These are phyloP conservation scores for Drosophila diplacantha DNA, from an alignment of 2,888 invertebrate species.

Conservation along the genomic window DNA sequence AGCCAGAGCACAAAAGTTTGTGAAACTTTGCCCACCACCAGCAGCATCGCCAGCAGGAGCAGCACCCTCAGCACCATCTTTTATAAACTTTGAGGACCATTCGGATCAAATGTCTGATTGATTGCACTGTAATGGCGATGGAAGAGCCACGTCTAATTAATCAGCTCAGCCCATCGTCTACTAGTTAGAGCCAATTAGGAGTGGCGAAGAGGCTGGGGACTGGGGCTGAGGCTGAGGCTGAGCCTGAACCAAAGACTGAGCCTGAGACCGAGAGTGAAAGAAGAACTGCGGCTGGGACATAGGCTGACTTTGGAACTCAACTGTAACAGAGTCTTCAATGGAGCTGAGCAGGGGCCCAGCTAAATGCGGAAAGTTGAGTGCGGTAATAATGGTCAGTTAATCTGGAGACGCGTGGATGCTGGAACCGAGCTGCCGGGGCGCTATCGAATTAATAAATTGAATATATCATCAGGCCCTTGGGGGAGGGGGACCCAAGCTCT, in stretches of 20 bases:
- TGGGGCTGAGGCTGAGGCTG: background rate
- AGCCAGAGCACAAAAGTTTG: constrained; percentile 10
- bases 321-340: background rate
- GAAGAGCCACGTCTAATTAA: constrained; percentile 18
- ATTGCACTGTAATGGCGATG: constrained; percentile 9
- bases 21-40: constrained; percentile 1
- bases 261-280: too few species aligned
- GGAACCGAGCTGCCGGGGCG: background rate
- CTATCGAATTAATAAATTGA: constrained; percentile 23
- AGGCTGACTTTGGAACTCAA: background rate
- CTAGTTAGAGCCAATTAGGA: constrained; percentile 16
- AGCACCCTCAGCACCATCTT: constrained; percentile 1
- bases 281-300: background rate
- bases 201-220: background rate
- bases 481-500: background rate
- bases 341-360: background rate
- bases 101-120: constrained; percentile 11
- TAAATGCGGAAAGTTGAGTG: constrained; percentile 9
- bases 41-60: background rate
- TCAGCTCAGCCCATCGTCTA: constrained; percentile 15
- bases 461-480: constrained; percentile 21
- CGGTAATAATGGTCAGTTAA: constrained; percentile 15
- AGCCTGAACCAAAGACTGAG: background rate
- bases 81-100: constrained; percentile 47
- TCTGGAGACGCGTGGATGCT: constrained; percentile 6